Evolutionary conservation across 2,113 vertebrate species (phyloP), one percentile per base, ranked within the genome.

Genomic region (Numida meleagris): DNA sequence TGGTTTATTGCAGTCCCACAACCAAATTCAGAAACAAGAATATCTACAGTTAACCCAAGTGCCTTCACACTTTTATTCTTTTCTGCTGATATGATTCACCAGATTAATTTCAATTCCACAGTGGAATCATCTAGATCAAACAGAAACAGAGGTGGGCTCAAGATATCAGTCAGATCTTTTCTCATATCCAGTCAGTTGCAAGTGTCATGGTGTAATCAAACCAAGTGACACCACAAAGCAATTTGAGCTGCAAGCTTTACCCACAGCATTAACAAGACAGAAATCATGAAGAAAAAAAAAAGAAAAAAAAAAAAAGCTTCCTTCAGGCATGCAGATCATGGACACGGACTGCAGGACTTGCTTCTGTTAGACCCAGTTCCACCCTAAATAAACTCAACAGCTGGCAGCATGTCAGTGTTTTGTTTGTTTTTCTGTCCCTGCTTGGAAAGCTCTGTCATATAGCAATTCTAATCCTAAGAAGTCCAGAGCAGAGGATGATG

Each of bases 331-430:
- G 63, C 31, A 50, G 19, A 16, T 79, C 71, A 38, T 0, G 0
- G 29, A n/a, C 71, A 63, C 12, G 25, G 16, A 15, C 25, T 91
- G 29, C 45, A 71, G 45, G 34, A 36, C 51, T 71, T 36, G 55
- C 3, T 73, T 91, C 80, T 2, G 3, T 87, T 77, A 81, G 57
- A 63, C 40, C 27, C 2, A 1, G 4, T 48, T 71, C 59, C 31
- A 57, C 18, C 31, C 67, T 1, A 1, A 63, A 71, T 74, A 74
- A 80, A 89, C 27, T 67, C 57, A 53, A 25, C 8, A 83, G 43
- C 55, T 75, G 66, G 25, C 48, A 81, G 71, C 0, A 1, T 38
- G 42, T 10, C 38, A 71, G 3, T 0, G 0, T 4, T 10, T 55
- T 15, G 24, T 33, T 89, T 34, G 12, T 63, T 89, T 81, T 13